Evolutionary conservation across 2,113 vertebrate species (phyloP).

Genomic region (Hoplias malabaricus): DNA sequence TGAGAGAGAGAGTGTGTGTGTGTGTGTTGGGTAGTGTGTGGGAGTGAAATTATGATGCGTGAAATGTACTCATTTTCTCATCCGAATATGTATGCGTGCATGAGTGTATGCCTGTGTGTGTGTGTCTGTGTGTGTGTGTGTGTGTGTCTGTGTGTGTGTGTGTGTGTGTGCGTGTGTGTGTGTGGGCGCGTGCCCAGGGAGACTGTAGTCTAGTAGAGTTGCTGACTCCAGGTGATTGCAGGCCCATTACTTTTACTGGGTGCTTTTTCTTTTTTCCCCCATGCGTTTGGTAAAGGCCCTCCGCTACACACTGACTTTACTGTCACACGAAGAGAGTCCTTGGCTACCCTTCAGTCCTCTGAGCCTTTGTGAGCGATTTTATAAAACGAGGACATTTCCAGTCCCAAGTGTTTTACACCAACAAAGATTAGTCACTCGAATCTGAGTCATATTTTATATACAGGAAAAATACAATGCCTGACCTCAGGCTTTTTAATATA

Average conservation of each 20-base stretch:
- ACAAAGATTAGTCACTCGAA: neutral
- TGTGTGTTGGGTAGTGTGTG: neutral
- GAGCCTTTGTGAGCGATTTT: neutral
- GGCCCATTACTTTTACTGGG: constrained; percentile 44
- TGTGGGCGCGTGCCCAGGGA: neutral
- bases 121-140: neutral
- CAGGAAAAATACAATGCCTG: neutral
- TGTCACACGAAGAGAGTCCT: constrained; percentile 16
- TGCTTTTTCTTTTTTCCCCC: constrained; percentile 30
- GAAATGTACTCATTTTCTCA: constrained; percentile 31
- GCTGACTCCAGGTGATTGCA: constrained; percentile 36
- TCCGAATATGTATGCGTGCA: constrained; percentile 17
- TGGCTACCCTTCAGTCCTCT: constrained; percentile 37
- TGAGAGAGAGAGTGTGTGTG: constrained; percentile 2
- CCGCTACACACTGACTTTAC: constrained; percentile 33
- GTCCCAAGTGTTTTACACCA: neutral
- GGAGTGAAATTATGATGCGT: constrained; percentile 44
- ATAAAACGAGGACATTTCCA: neutral
- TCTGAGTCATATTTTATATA: constrained; percentile 17
- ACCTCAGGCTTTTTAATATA: neutral
- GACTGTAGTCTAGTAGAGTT: neutral
- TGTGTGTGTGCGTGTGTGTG: neutral
- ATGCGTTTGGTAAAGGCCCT: constrained; percentile 44
- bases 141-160: neutral
- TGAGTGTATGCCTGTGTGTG: neutral